These are phyloP conservation scores for Cepaea nemoralis DNA, from an alignment of 1,140 invertebrate genomes.

Conservation along the genomic window DNA sequence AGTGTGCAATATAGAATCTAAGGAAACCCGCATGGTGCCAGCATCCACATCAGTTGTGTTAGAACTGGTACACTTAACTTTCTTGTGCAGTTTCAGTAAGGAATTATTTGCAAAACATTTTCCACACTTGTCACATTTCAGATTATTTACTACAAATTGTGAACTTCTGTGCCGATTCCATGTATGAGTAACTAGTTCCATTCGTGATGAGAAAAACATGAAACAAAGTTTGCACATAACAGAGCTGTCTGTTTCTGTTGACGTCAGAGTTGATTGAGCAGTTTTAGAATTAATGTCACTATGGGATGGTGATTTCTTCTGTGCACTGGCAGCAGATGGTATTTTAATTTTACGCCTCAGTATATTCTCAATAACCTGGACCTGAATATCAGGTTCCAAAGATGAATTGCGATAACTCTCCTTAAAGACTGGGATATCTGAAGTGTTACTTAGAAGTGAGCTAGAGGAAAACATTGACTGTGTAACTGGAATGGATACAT, in stretches of 20 bases:
- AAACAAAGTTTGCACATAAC: conserved; percentile 5
- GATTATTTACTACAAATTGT: neutral
- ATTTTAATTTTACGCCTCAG: too few species aligned
- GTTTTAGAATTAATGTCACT: too few species aligned
- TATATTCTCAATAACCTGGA: too few species aligned
- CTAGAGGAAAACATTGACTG: too few species aligned
- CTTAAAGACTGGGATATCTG: too few species aligned
- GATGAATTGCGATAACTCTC: too few species aligned
- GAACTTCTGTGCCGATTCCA: neutral
- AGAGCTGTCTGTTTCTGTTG: too few species aligned
- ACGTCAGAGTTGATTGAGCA: too few species aligned
- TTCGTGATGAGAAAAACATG: neutral
- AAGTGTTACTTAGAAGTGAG: too few species aligned
- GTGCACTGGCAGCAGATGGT: too few species aligned
- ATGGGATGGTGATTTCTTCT: too few species aligned
- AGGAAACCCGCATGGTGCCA: neutral
- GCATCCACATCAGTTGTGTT: neutral
- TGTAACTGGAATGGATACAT: neutral
- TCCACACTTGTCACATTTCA: neutral
- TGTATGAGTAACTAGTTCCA: neutral
- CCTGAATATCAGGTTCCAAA: too few species aligned
- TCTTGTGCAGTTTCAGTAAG: neutral
- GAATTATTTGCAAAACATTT: neutral
- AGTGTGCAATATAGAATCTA: neutral
- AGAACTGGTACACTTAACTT: neutral